These are phyloP conservation scores for Zophobas morio DNA, from an alignment of 1,140 invertebrate species.

Conservation along the genomic window DNA sequence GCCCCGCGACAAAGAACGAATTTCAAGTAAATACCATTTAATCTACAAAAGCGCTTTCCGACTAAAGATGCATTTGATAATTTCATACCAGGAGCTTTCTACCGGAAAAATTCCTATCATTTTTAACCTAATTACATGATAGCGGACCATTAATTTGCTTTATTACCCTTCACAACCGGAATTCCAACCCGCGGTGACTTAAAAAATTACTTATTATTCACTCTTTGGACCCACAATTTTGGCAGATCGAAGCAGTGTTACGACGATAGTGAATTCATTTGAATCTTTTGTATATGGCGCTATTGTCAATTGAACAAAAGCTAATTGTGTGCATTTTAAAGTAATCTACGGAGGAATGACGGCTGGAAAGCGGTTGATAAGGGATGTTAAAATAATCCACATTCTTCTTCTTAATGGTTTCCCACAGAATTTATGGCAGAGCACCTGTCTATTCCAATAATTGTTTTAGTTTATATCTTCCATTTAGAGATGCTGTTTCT, in stretches of 20 bases:
- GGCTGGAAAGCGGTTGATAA: neutral
- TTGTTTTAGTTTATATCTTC: conserved; percentile 34
- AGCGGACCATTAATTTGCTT: conserved; percentile 7
- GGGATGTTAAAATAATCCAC: conserved; percentile 22
- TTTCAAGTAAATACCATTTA: conserved; percentile 14
- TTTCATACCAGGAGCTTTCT: conserved; percentile 19
- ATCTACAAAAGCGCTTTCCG: neutral
- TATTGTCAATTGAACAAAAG: neutral
- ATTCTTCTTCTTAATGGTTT: conserved; percentile 25
- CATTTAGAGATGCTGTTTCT: conserved; percentile 33
- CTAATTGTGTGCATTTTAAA: neutral
- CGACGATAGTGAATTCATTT: no score
- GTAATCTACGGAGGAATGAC: neutral
- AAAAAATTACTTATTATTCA: neutral
- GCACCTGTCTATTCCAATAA: conserved; percentile 33
- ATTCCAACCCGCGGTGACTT: neutral
- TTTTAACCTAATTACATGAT: conserved; percentile 15
- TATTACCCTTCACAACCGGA: neutral
- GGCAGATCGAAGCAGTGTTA: neutral
- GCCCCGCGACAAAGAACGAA: conserved; percentile 20
- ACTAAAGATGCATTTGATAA: conserved; percentile 1
- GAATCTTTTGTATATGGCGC: no score
- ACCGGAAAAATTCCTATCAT: conserved; percentile 20
- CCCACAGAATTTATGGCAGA: conserved; percentile 25
- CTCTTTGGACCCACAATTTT: neutral